A percentile compares a stretch with the other conserved stretches of the same genome.
Conservation (phyloP, 1,140 invertebrate species). For the Choristoneura fumiferana region DNA sequence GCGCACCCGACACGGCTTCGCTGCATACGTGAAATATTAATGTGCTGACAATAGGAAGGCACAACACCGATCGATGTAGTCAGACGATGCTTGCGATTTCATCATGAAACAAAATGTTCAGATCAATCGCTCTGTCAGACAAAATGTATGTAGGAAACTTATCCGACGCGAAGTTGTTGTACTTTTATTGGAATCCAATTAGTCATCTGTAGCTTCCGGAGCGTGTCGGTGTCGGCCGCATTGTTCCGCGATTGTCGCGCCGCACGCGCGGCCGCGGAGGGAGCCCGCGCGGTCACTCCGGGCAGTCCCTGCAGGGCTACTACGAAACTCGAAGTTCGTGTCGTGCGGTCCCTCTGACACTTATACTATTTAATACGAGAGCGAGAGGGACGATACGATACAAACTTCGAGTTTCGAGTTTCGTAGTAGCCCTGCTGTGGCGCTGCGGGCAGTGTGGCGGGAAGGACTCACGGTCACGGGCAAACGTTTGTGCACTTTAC, state of each 20-base stretch:
- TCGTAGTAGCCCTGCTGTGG: no score
- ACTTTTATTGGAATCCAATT: conserved; percentile 10
- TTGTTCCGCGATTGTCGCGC: neutral
- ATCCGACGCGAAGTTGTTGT: neutral
- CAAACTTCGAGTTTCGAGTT: no score
- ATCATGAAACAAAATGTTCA: conserved; percentile 6
- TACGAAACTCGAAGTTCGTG: no score
- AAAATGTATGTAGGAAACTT: no score
- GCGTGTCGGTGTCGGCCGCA: conserved; percentile 1
- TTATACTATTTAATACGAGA: no score
- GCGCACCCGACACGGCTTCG: neutral
- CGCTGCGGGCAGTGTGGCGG: no score
- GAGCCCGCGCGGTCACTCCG: no score
- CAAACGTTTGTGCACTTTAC: no score
- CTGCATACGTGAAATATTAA: neutral
- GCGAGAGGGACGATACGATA: no score
- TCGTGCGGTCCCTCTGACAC: no score
- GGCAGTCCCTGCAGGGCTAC: no score
- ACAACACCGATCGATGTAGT: neutral
- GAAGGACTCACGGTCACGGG: no score
- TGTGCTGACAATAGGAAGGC: neutral
- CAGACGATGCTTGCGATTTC: neutral
- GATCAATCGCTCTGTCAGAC: neutral
- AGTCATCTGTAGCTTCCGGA: conserved; percentile 10
- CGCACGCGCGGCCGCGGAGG: neutral